These are phyloP conservation scores for Aphyosemion australe DNA, from an alignment of 2,113 vertebrate genomes.

Conservation along the genomic window DNA sequence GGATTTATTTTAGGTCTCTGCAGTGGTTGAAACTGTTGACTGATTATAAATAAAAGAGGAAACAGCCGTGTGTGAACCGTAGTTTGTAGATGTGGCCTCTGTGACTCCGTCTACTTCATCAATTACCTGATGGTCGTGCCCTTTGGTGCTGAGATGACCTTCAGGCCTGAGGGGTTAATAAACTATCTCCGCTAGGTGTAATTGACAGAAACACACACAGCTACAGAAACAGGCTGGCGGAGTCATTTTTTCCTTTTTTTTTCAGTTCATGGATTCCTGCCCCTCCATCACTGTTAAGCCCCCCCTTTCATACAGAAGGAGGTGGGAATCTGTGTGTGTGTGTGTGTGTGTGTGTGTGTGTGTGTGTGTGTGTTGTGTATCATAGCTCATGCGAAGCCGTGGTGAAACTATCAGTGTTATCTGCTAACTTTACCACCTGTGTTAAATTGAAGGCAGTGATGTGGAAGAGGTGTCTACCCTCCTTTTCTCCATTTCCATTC, in stretches of 20 bases:
- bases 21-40: background rate
- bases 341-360: conserved; percentile 11
- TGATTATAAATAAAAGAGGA: conserved; percentile 1
- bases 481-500: conserved; percentile 50
- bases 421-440: conserved; percentile 80
- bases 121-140: conserved; percentile 61
- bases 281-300: conserved; percentile 49
- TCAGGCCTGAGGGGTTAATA: conserved; percentile 65
- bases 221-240: conserved; percentile 51
- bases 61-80: conserved; percentile 5
- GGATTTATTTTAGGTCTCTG: background rate
- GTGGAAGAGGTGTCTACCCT: conserved; percentile 76
- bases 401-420: conserved; percentile 76
- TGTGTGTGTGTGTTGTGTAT: conserved; percentile 62
- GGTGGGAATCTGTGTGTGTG: conserved; percentile 39
- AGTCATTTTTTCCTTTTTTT: conserved; percentile 49
- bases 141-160: conserved; percentile 39
- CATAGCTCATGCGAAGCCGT: conserved; percentile 63
- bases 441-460: conserved; percentile 83
- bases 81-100: conserved; percentile 16
- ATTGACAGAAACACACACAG: conserved; percentile 34
- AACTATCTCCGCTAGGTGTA: conserved; percentile 55
- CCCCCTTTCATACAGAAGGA: conserved; percentile 11
- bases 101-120: conserved; percentile 51
- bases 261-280: conserved; percentile 51